Evolutionary conservation across 2,113 vertebrate genomes (phyloP), one percentile per base, ranked within the genome.

Genomic region (Geococcyx californianus): DNA sequence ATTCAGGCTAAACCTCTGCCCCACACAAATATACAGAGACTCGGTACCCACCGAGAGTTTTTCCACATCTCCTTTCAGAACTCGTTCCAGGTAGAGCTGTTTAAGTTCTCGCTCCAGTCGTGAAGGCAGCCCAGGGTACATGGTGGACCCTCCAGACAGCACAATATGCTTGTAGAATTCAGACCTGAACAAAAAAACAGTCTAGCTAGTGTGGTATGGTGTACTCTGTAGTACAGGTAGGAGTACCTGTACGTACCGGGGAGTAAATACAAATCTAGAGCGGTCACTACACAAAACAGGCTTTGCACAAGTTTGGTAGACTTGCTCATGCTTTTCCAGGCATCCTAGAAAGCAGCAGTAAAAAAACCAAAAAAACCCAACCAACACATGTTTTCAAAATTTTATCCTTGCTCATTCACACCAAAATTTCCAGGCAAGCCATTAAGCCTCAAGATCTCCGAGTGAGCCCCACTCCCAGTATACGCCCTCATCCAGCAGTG

Each of bases 121-220:
- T 1, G 99, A 99, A 4, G 99, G 99, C 95, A 99, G 98, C 29
- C 99, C 99, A 1, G 99, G 99, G 85, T 99, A 99, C 99, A 99
- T 99, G 93, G 99, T 99, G 97, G 99, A 99, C 5, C 99, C 99
- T 84, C 99, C 99, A 18, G 99, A 99, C 68, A 99, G 96, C 94
- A 99, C 99, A 42, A 99, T 99, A 97, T 99, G 99, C 96, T 99
- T 99, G 96, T 99, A 99, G 98, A 99, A 99, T 96, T 99, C 99
- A 72, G 99, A 96, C 97, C 99, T 99, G 93, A 87, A 33, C 25
- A 16, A 87, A 92, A 81, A 34, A 79, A 64, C 1, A 92, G 19
- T 49, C 25, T 81, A 78, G 90, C 13, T 81, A 63, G 24, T 8
- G 24, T 42, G 40, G 1, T 9, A 16, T 0, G 31, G 6, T 21